These are phyloP conservation scores for Sycophaga agraensis DNA, from an alignment of 1,140 invertebrate genomes.

Conservation along the genomic window DNA sequence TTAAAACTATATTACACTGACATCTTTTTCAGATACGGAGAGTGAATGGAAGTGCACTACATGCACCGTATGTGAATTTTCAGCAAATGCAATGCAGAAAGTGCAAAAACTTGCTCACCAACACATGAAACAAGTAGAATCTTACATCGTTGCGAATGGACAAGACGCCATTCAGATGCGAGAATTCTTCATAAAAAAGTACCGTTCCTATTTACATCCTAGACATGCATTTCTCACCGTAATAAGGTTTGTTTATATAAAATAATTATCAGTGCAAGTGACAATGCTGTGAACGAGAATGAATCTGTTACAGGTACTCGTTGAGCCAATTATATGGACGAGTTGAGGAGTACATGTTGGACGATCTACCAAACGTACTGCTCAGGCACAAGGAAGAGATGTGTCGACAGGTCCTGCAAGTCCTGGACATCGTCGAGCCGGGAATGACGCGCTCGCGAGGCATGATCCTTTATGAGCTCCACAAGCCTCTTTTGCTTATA, in stretches of 20 bases:
- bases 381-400: conserved; percentile 75
- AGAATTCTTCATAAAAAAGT: conserved; percentile 64
- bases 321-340: conserved; percentile 77
- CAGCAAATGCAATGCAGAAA: conserved; percentile 61
- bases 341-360: conserved; percentile 68
- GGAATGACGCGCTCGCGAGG: conserved; percentile 75
- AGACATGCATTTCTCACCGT: conserved; percentile 68
- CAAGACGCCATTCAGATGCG: conserved; percentile 63
- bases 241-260: too few species aligned
- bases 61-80: conserved; percentile 70
- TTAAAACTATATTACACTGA: too few species aligned
- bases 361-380: conserved; percentile 70
- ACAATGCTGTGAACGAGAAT: too few species aligned
- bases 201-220: conserved; percentile 68
- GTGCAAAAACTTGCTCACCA: conserved; percentile 50
- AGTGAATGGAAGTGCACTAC: conserved; percentile 67
- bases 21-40: conserved; percentile 55
- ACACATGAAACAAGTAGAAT: conserved; percentile 49
- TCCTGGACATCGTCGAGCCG: conserved; percentile 73
- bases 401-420: conserved; percentile 67
- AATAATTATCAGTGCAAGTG: too few species aligned
- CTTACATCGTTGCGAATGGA: conserved; percentile 52
- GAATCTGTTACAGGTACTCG: background rate
- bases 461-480: conserved; percentile 75
- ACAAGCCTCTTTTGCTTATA: conserved; percentile 72